Base-by-base conservation (phyloP, 2,797 vertebrate genomes). In the Salarias fasciatus region DNA sequence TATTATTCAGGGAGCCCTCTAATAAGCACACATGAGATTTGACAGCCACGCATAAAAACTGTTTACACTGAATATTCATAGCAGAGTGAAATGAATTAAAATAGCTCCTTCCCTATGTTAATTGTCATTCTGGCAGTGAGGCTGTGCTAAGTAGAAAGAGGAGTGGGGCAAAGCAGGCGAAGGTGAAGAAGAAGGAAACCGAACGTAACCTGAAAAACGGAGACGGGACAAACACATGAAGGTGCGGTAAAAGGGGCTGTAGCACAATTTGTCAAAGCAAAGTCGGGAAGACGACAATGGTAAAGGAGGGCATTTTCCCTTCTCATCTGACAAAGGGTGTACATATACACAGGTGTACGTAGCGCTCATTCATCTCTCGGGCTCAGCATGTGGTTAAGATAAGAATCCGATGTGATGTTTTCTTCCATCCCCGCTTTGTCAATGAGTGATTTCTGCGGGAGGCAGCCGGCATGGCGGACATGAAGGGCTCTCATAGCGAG, bases 31-130 rank as follows among this genome's bases (percentile, higher is more conserved):
- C 91, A 86, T 66, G 90, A 92, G 90, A 92, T 75, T 89, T 84
- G 79, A 88, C 81, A 84, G 77, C 63, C 63, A 69, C 70, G 84
- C 83, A 89, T 72, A 86, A 86, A 80, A 89, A 75, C 68, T 63
- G 85, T 90, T 90, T 88, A 90, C 68, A 80, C 75, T 90, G 89
- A 93, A 92, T 93, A 92, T 92, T 92, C 89, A 92, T 90, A 81
- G 44, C 51, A n/a, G 4, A 56, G 65, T 69, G 73, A 86, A 83
- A 82, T 79, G 63, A 82, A 90, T 87, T 84, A 84, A 85, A 80
- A 84, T 55, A 54, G 66, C 78, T 74, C 69, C 69, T 64, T 73
- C 79, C 86, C 59, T 57, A 72, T 24, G 73, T 72, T 92, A 85
- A 90, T 89, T 88, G 79, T 82, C 59, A 87, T 85, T 85, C 84